Percentiles rank a stretch among this genome's conserved stretches.
Conservation (phyloP, 1,140 invertebrate species). For the Drosophila lacertosa region DNA sequence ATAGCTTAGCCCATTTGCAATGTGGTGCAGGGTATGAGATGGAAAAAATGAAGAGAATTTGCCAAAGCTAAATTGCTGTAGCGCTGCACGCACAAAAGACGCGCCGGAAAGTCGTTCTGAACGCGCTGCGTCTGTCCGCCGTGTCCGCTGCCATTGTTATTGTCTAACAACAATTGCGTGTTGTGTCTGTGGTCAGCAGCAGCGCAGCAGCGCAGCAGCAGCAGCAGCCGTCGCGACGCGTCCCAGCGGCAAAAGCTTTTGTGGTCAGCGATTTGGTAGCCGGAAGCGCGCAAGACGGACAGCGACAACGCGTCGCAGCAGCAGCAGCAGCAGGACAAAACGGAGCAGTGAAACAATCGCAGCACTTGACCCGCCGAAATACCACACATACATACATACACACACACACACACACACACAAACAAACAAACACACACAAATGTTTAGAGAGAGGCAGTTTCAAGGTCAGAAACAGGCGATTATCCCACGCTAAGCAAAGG, state of each 20-base stretch:
- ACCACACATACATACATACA: conserved; percentile 33
- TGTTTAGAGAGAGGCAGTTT: conserved; percentile 55
- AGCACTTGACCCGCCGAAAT: conserved; percentile 69
- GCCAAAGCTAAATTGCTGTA: conserved; percentile 35
- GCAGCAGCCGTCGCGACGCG: conserved; percentile 7
- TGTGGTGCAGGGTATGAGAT: no score
- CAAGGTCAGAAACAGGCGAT: conserved; percentile 57
- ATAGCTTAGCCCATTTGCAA: no score
- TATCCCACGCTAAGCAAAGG: conserved; percentile 76
- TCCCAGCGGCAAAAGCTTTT: conserved; percentile 31
- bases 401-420: conserved; percentile 6
- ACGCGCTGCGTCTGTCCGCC: conserved; percentile 28
- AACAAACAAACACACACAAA: conserved; percentile 1
- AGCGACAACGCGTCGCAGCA: conserved; percentile 10
- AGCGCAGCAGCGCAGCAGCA: conserved; percentile 1
- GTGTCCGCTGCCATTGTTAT: conserved; percentile 32
- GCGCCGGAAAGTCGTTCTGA: conserved; percentile 68
- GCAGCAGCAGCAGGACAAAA: conserved; percentile 18
- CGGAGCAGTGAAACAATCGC: conserved; percentile 17
- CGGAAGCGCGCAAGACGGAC: conserved; percentile 42
- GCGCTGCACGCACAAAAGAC: conserved; percentile 69
- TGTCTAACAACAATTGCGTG: conserved; percentile 54
- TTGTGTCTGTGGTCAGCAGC: conserved; percentile 38
- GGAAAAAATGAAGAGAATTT: conserved; percentile 7
- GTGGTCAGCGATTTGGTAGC: conserved; percentile 47